phyloP scores from a whole-genome alignment of 1,140 invertebrate genomes.

The Zelostemma sp. region DNA sequence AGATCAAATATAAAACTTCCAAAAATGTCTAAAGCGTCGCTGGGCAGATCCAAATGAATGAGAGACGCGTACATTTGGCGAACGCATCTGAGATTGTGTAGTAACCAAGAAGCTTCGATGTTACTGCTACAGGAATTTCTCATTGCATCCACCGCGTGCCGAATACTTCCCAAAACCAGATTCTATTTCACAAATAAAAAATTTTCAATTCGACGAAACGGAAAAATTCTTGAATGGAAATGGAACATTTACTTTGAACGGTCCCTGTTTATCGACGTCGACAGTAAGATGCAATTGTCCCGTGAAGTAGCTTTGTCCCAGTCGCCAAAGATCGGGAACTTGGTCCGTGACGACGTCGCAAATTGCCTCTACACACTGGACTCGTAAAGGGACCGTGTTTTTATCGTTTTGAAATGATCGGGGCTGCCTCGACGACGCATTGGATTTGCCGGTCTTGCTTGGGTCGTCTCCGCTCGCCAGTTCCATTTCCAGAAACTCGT shows the following conservation, averaged over 20 bases:
- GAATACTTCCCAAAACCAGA: conserved; percentile 62
- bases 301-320: conserved; percentile 91
- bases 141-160: conserved; percentile 63
- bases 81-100: conserved; percentile 82
- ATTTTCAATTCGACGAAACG: too few relatives aligned
- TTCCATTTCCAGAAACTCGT: conserved; percentile 55
- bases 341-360: conserved; percentile 78
- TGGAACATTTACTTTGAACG: conserved; percentile 75
- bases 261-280: conserved; percentile 77
- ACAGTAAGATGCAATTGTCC: conserved; percentile 83
- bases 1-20: conserved; percentile 89
- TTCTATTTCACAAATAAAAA: conserved; percentile 41
- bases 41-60: conserved; percentile 83
- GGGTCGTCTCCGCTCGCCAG: conserved; percentile 49
- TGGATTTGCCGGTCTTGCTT: conserved; percentile 49
- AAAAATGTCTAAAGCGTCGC: conserved; percentile 85
- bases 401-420: conserved; percentile 55
- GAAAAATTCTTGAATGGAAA: background rate
- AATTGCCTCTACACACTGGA: conserved; percentile 82
- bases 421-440: conserved; percentile 49
- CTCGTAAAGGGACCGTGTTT: conserved; percentile 69
- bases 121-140: conserved; percentile 67
- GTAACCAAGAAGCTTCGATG: conserved; percentile 79
- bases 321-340: conserved; percentile 89
- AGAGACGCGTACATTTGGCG: conserved; percentile 78